Percentiles rank a stretch among this genome's conserved stretches.
Evolutionary conservation across 1,140 invertebrate genomes (phyloP).

Genomic region (Maconellicoccus hirsutus): DNA sequence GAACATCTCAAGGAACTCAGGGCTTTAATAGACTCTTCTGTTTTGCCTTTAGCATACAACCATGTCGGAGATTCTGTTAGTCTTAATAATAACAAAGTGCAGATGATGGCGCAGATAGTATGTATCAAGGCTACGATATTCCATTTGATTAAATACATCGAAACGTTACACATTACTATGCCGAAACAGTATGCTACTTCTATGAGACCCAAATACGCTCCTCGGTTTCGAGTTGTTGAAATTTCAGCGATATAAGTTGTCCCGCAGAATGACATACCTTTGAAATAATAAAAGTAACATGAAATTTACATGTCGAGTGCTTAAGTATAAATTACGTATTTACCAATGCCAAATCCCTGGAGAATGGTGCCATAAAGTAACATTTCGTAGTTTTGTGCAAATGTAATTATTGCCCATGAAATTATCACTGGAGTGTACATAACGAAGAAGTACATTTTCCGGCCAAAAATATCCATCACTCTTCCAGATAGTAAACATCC

Average conservation of each 20-base stretch:
- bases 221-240: not conserved
- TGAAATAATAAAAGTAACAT: not conserved
- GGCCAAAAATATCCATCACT: not conserved
- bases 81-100: constrained; percentile 36
- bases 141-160: constrained; percentile 47
- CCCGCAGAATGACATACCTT: constrained; percentile 11
- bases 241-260: constrained; percentile 23
- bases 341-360: not conserved
- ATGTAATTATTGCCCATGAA: not conserved
- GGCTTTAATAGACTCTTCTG: constrained; percentile 29
- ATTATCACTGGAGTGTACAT: not conserved
- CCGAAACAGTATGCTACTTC: constrained; percentile 25
- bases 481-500: not conserved
- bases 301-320: no score
- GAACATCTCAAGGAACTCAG: constrained; percentile 26
- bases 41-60: constrained; percentile 30
- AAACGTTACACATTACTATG: constrained; percentile 42
- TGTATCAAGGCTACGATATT: constrained; percentile 43
- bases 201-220: constrained; percentile 14
- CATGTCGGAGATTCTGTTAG: constrained; percentile 42
- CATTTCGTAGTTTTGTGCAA: not conserved
- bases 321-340: not conserved
- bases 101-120: constrained; percentile 33
- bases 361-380: not conserved
- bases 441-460: not conserved